Conservation (phyloP, 37 sponge, comb jelly and placozoan genomes). For the Geodia barretti region DNA sequence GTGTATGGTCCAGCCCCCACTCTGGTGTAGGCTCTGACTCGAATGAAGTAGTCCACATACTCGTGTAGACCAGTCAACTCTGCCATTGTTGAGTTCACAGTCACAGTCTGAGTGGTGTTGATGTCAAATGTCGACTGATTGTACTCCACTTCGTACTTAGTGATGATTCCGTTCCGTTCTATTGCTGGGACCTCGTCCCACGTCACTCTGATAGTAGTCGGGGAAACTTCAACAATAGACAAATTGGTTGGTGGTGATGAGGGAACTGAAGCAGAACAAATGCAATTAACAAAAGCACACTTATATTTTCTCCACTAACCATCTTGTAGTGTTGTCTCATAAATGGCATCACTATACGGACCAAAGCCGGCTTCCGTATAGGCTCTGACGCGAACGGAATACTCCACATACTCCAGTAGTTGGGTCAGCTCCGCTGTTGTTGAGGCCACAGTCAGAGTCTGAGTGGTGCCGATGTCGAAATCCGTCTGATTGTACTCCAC, state of each 20-base stretch:
- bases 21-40: conserved; percentile 53
- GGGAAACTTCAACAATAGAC: background rate
- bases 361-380: conserved; percentile 26
- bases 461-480: background rate
- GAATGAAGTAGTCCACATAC: conserved; percentile 34
- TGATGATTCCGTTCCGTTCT: conserved; percentile 55
- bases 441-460: background rate
- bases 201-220: conserved; percentile 24
- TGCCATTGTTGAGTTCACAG: background rate
- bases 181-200: conserved; percentile 21
- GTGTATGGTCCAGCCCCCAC: conserved; percentile 51
- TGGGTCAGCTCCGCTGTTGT: background rate
- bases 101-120: background rate
- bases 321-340: conserved; percentile 7
- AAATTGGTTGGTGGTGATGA: conserved; percentile 24
- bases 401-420: conserved; percentile 22
- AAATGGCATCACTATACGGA: conserved; percentile 9
- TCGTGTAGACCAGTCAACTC: conserved; percentile 29
- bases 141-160: conserved; percentile 45
- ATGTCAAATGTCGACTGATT: conserved; percentile 15
- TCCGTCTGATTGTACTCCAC: background rate
- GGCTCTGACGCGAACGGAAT: conserved; percentile 22
- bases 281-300: too few relatives aligned
- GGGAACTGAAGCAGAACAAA: conserved; percentile 23
- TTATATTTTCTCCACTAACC: conserved; percentile 17